Evolutionary conservation across 2,888 invertebrate genomes (phyloP).

Genomic region (Bembecia ichneumoniformis): DNA sequence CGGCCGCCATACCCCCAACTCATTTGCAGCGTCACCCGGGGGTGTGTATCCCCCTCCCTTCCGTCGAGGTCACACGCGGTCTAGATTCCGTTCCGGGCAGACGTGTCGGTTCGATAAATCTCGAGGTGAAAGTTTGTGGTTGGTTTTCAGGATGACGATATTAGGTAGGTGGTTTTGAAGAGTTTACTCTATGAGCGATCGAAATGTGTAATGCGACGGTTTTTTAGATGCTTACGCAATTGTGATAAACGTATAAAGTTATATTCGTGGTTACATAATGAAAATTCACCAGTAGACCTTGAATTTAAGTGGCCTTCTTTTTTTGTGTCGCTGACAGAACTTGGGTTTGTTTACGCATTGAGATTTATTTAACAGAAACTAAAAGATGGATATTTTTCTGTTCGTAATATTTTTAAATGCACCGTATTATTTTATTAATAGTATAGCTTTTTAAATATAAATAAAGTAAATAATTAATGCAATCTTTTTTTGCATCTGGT

Average conservation of each 20-base stretch:
- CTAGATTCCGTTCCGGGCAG: constrained; percentile 33
- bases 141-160: constrained; percentile 42
- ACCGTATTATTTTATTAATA: no score
- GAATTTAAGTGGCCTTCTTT: constrained; percentile 9
- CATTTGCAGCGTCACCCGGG: constrained; percentile 38
- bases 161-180: constrained; percentile 29
- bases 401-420: no score
- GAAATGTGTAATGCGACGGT: no score
- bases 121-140: constrained; percentile 19
- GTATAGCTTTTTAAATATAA: no score
- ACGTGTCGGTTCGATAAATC: constrained; percentile 23
- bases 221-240: no score
- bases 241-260: no score
- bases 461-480: no score
- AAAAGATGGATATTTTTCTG: no score
- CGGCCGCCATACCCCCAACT: constrained; percentile 26
- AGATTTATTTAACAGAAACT: no score
- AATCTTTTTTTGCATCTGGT: no score
- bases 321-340: not conserved
- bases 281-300: constrained; percentile 4
- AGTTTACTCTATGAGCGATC: no score
- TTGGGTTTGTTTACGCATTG: no score
- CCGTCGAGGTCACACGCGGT: constrained; percentile 54
- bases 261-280: not conserved
- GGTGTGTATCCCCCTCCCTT: constrained; percentile 40